Conservation (phyloP, 1,140 invertebrate genomes). For the Scaptomyza hsui region DNA sequence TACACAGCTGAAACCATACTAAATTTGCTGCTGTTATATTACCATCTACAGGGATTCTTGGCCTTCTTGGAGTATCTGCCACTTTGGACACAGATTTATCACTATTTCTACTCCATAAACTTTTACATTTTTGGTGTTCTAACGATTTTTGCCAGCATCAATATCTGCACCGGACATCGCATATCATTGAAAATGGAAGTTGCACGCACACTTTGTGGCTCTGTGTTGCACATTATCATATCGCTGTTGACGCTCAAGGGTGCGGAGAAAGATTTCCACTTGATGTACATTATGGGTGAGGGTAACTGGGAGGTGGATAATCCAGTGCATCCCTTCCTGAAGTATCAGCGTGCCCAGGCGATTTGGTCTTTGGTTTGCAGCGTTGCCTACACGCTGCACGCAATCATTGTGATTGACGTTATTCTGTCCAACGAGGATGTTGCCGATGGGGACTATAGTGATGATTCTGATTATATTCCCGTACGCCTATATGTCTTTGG, state of each 20-base stretch:
- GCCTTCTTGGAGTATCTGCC: conserved; percentile 15
- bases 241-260: conserved; percentile 40
- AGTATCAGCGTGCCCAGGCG: conserved; percentile 33
- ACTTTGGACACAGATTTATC: background rate
- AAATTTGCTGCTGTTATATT: conserved; percentile 37
- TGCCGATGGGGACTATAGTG: background rate
- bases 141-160: conserved; percentile 47
- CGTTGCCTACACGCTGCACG: conserved; percentile 45
- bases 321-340: conserved; percentile 45
- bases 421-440: conserved; percentile 25
- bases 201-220: conserved; percentile 17
- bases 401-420: conserved; percentile 50
- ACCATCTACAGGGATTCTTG: conserved; percentile 11
- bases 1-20: conserved; percentile 34
- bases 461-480: conserved; percentile 33
- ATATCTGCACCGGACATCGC: conserved; percentile 46
- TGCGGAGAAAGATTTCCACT: conserved; percentile 30
- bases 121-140: conserved; percentile 34
- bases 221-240: conserved; percentile 18
- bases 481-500: conserved; percentile 48
- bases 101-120: conserved; percentile 5
- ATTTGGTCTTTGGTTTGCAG: conserved; percentile 12
- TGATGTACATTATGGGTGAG: conserved; percentile 1
- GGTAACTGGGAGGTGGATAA: background rate
- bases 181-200: conserved; percentile 18